Base-by-base conservation (phyloP, 64 coral and sea anemone species). In the Anthopleura sola region DNA sequence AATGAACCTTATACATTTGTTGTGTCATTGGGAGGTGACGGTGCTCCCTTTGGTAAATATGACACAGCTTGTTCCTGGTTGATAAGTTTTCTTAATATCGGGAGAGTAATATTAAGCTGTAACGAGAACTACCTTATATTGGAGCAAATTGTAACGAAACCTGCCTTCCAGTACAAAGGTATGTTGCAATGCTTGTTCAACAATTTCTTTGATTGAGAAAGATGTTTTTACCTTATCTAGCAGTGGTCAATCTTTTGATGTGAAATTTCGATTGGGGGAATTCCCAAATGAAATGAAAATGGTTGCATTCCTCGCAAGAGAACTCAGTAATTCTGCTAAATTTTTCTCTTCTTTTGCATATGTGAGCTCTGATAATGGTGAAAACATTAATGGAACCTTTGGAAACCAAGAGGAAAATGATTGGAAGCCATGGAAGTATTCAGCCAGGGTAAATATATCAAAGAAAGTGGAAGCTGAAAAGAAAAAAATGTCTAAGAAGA, bases 381-480 rank as follows among this genome's bases (percentile, higher is more conserved):
- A 32, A 13, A 51, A 92, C 38, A 20, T 97, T 13, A 90, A 84
- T 32, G 90, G 90, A 68, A 89, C 87, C 82, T 97, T 92, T 92
- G 60, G 87, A 57, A 64, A 58, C 64, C 66, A 87, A 23, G 3
- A 21, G 29, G n/a, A 23, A 20, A 68, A 49, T 85, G 89, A 78
- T 74, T 92, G 94, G 93, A 86, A 95, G 47, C 89, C 93, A 49
- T 95, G 86, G 93, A 78, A 81, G 26, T 95, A 95, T 37, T 16
- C 80, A 40, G 7, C 89, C 26, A 89, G 93, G 39, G 14, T 92
- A 58, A 95, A 66, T 31, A 84, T 87, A 24, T 78, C 55, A 29
- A 77, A 86, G 38, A 88, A 88, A 46, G 90, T 92, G 51, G 58
- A 91, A 66, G 78, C 24, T 49, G 82, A 84, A 68, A 90, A 94